A percentile compares a stretch with the other conserved stretches of the same genome.
These are phyloP conservation scores for Dicyrtomina minuta DNA, from an alignment of 2,888 invertebrate genomes.

Conservation along the genomic window DNA sequence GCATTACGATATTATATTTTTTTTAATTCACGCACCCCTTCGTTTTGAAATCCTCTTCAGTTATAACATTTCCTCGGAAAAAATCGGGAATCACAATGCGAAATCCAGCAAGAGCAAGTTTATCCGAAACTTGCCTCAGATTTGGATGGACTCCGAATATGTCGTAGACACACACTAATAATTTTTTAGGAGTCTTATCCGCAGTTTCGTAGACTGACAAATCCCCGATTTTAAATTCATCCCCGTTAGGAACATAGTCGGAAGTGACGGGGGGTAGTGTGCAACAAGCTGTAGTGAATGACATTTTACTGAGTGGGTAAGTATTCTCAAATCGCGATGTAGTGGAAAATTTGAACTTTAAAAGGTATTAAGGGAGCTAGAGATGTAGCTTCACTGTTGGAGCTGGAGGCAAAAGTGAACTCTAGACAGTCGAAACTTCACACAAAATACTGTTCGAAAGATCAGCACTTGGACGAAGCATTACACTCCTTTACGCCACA, in stretches of 20 bases:
- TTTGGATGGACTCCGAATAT: conserved; percentile 46
- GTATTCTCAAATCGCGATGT: too few species aligned
- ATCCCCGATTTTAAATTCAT: conserved; percentile 13
- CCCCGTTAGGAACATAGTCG: conserved; percentile 22
- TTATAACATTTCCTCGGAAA: conserved; percentile 31
- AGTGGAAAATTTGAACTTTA: too few species aligned
- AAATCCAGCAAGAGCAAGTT: conserved; percentile 41
- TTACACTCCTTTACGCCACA: too few species aligned
- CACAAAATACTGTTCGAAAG: too few species aligned
- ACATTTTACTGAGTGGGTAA: conserved; percentile 15
- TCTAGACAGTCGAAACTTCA: too few species aligned
- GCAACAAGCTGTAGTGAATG: conserved; percentile 37
- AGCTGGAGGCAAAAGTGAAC: too few species aligned
- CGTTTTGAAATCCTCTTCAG: too few species aligned
- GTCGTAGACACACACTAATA: conserved; percentile 41
- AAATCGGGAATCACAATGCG: conserved; percentile 49
- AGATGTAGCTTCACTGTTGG: too few species aligned
- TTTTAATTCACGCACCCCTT: background rate
- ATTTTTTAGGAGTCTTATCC: conserved; percentile 7
- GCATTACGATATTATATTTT: background rate
- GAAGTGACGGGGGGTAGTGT: conserved; percentile 38
- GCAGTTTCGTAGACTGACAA: conserved; percentile 34
- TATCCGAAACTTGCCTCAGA: conserved; percentile 45
- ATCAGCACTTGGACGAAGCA: too few species aligned
- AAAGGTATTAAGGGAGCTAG: too few species aligned